Evolutionary conservation across 2,888 invertebrate genomes (phyloP).

Genomic region (Papilio gigon): DNA sequence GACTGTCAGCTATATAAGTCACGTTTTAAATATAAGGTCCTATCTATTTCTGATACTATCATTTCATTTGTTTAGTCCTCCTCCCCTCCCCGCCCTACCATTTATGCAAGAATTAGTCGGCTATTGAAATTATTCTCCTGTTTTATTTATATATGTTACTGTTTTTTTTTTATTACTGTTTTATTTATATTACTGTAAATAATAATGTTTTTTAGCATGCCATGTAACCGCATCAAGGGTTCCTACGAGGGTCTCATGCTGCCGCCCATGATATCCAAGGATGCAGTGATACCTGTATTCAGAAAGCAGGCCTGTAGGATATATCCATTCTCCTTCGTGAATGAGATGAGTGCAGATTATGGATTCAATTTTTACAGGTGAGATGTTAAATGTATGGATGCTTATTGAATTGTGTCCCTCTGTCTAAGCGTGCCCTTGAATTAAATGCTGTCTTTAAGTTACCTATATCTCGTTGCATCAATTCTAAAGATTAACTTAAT

Average conservation of each 20-base stretch:
- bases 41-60: too few relatives aligned
- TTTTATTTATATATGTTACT: background rate
- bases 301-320: constrained; percentile 91
- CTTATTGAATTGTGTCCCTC: too few relatives aligned
- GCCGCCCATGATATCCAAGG: constrained; percentile 82
- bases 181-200: background rate
- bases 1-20: too few relatives aligned
- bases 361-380: constrained; percentile 85
- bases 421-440: too few relatives aligned
- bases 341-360: constrained; percentile 52
- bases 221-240: constrained; percentile 87
- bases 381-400: constrained; percentile 44
- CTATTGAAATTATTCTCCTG: too few relatives aligned
- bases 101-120: too few relatives aligned
- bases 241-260: constrained; percentile 89
- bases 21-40: too few relatives aligned
- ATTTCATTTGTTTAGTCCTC: too few relatives aligned
- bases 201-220: constrained; percentile 66
- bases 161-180: background rate
- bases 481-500: background rate
- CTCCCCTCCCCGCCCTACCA: too few relatives aligned
- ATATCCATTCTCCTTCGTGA: constrained; percentile 71
- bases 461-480: too few relatives aligned
- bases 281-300: constrained; percentile 84
- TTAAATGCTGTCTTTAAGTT: too few relatives aligned